These are phyloP conservation scores for Scophthalmus maximus DNA, from an alignment of 2,113 vertebrate species.

Conservation along the genomic window DNA sequence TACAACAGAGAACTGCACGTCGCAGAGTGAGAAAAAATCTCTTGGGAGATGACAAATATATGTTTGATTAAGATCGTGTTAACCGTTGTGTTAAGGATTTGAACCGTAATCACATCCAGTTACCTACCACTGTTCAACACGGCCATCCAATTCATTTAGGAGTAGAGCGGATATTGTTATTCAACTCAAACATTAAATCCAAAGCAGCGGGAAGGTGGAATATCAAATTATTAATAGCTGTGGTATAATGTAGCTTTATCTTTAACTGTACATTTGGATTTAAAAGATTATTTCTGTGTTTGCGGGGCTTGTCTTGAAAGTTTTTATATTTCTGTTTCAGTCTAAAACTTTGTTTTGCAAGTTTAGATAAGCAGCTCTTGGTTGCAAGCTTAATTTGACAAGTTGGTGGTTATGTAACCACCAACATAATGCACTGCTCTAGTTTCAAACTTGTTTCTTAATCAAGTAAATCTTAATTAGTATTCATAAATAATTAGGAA, in stretches of 20 bases:
- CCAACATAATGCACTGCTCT: neutral
- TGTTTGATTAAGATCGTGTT: neutral
- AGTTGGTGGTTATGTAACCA: neutral
- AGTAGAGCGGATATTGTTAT: neutral
- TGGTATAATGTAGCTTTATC: neutral
- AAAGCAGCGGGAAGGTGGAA: neutral
- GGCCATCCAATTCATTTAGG: neutral
- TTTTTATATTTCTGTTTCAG: neutral
- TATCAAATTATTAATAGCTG: neutral
- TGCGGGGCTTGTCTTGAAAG: neutral
- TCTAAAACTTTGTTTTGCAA: neutral
- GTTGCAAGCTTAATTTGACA: neutral
- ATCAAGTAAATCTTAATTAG: neutral
- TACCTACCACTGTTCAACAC: neutral
- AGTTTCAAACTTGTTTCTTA: neutral
- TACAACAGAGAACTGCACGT: neutral
- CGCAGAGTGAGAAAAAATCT: constrained; percentile 10
- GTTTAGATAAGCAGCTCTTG: neutral
- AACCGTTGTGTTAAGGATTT: neutral
- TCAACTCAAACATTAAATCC: neutral
- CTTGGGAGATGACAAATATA: neutral
- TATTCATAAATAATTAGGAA: neutral
- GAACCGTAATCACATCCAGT: neutral
- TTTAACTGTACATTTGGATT: neutral
- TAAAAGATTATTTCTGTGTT: neutral